Evolutionary conservation across 2,888 invertebrate species (phyloP), one percentile per base, ranked within the genome.

Genomic region (Adelphocoris suturalis): DNA sequence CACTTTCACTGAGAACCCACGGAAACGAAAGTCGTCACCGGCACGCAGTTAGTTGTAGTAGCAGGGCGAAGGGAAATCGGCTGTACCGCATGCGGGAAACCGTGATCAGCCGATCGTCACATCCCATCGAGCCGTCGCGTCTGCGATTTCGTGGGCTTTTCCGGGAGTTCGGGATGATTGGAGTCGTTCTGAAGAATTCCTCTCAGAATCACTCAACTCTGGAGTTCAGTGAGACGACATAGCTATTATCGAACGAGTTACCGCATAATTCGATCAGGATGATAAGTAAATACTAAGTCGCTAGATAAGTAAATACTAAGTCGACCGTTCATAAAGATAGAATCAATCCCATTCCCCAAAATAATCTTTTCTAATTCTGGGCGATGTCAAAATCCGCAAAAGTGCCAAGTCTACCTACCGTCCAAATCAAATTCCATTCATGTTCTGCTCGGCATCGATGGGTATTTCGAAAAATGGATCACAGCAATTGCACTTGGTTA

Each of bases 1-100:
- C 68, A 68, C 68, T 68, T 68, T 68, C 68, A 68, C 68, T 68
- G 68, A 27, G 23, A 68, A 12, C 19, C 23, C 61, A 19, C 68
- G 68, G 68, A 68, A 68, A 23, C 68, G 68, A 68, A 68, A 68
- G 68, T 27, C 68, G 68, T 68, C 68, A 68, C 68, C 68, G 68
- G 23, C 68, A 68, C 61, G 61, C 61, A 61, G n/a, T n/a, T n/a
- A 68, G 68, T 37, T 7, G 23, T 52, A 13, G 12, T 52, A 13
- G 52, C 52, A 37, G 37, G n/a, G n/a, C 57, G 7, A n/a, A 57
- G 16, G 57, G 57, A 57, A 57, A 27, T 68, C 68, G 68, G n/a
- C 68, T 19, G 12, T 11, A 52, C 52, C 37, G 37, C 19, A 19
- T 19, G 68, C 68, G 23, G 68, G 68, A 68, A 68, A 68, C 68